Evolutionary conservation across 2,888 invertebrate species (phyloP), one percentile per base, ranked within the genome.

Genomic region (Leptinotarsa rubiginosa): DNA sequence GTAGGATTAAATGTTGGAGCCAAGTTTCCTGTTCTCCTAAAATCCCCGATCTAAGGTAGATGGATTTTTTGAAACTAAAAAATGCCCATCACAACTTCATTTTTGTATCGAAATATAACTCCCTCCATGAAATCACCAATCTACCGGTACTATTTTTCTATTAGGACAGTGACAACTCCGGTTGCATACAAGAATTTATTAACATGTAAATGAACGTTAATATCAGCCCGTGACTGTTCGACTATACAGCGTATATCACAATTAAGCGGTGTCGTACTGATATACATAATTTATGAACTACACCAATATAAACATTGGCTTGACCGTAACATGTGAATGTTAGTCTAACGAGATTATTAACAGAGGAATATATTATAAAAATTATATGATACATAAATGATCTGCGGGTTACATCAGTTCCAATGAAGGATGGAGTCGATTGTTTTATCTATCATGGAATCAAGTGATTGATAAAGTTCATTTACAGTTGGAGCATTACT

Each of bases 201-300:
- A 80, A 78, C 78, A 78, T 78, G 80, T 81, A 81, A 82, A 82
- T 81, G 81, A 80, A 81, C 81, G 81, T 78, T 82, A 82, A 81
- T 83, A 80, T 81, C 81, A 75, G 78, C 77, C 77, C 75, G 74
- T 75, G 78, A 77, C 78, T 75, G 74, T 41, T 80, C 77, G 71
- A 72, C 76, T 79, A 79, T 82, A 80, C 77, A 73, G 78, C 81
- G 78, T 84, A 82, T 81, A 83, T 83, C 82, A 84, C 83, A 84
- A 84, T 84, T 84, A 84, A 83, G 80, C 81, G 80, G 75, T 81
- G 83, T 81, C 81, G 81, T 82, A 84, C 83, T 81, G 83, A 83
- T 83, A 81, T 76, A 74, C 78, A 81, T 84, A 82, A 84, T 83
- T 83, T 83, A 84, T 82, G 74, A 74, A 74, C 71, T 75, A 70